Evolutionary conservation across 2,888 invertebrate species (phyloP), one percentile per base, ranked within the genome.

Genomic region (Lasioglossum oenotherae): DNA sequence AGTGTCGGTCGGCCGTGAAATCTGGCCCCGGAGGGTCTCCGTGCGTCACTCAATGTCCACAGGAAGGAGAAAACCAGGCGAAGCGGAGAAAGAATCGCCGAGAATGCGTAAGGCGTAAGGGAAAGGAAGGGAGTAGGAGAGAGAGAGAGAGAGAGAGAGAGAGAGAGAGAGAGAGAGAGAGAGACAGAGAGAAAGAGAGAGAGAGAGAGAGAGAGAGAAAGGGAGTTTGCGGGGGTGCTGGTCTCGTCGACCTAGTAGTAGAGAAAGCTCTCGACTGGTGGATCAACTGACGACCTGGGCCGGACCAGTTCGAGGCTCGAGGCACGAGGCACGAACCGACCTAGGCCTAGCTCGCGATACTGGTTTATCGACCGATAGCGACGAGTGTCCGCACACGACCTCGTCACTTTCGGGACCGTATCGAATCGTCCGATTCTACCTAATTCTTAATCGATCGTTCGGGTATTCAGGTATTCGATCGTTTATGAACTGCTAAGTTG

Each of bases 1-100:
- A 93, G 93, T 93, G 92, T 92, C 91, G 79, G 86, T 89, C 91
- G 88, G 77, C 89, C 90, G 88, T 92, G 93, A 92, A 92, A 89
- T 84, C 81, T 83, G 78, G 31, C 76, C 80, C 69, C 72, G 74
- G 76, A 82, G 80, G 82, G 74, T 76, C 72, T 81, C 75, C 38
- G 44, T 31, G 81, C 31, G 23, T 3, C 67, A 75, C 19, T 19
- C 53, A 67, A 76, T 78, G 75, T 71, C 57, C 72, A 72, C 46
- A 75, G 38, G 73, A 74, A 35, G 76, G 72, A 80, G 78, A 64
- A 73, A 81, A 64, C 27, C n/a, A 44, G 38, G 49, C 8, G 41
- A 35, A 67, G 73, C 67, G 67, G 35, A 23, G 69, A 57, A 69
- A 71, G 74, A 69, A 38, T 16, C 31, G 16, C 31, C 31, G 64